Conservation (phyloP, 1,140 invertebrate genomes). For the Anastrepha obliqua region DNA sequence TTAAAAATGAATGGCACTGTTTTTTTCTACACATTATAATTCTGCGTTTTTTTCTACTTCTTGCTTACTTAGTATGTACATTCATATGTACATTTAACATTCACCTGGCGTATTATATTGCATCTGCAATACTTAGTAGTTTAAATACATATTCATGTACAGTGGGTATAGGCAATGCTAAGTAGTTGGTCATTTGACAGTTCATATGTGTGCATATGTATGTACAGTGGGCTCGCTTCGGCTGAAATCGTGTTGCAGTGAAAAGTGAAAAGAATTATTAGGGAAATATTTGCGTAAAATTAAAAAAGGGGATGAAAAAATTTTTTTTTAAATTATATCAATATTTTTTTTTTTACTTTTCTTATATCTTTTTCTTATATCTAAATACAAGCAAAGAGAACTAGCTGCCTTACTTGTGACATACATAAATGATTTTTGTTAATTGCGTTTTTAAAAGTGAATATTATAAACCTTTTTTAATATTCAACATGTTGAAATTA, state of each 20-base stretch:
- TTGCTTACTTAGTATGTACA: background rate
- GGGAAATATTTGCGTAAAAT: background rate
- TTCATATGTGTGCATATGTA: too few species aligned
- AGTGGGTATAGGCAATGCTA: background rate
- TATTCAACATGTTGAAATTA: too few species aligned
- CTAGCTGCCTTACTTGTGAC: too few species aligned
- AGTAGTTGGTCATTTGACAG: too few species aligned
- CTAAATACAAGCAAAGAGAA: too few species aligned
- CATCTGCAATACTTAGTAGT: background rate
- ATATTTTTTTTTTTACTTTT: background rate
- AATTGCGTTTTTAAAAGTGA: too few species aligned
- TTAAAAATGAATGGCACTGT: background rate
- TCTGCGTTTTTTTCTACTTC: background rate
- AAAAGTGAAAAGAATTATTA: background rate
- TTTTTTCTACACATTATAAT: background rate
- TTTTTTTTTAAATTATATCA: background rate
- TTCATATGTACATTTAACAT: background rate
- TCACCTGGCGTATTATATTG: slow-evolving; percentile 3
- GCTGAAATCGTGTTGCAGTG: background rate
- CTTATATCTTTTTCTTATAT: background rate
- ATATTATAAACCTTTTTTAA: too few species aligned
- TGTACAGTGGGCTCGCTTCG: background rate
- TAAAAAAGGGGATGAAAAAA: background rate
- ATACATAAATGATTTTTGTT: too few species aligned
- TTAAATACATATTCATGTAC: background rate